A percentile compares a stretch with the other conserved stretches of the same genome.
Conservation (phyloP, 2,888 invertebrate genomes). For the Cerastis leucographa region DNA sequence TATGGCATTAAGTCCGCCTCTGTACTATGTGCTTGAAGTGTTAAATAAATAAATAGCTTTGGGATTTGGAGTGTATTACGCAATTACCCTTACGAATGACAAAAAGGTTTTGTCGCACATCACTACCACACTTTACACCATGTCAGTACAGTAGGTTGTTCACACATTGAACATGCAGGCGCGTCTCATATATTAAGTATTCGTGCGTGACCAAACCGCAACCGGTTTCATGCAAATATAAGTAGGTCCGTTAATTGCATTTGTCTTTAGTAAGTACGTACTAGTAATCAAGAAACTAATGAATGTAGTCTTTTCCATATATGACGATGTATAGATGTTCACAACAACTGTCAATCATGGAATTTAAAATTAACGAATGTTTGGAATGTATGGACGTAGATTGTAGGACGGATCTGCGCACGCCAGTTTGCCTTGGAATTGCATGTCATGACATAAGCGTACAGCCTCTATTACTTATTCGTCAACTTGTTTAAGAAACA, state of each 20-base stretch:
- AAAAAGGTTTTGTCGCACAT: background rate
- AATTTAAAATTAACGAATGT: conserved; percentile 12
- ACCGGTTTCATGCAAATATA: conserved; percentile 18
- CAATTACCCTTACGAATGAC: background rate
- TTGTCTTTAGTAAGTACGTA: conserved; percentile 18
- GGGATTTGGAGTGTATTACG: background rate
- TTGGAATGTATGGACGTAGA: conserved; percentile 8
- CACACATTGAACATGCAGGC: conserved; percentile 17
- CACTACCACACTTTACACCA: background rate
- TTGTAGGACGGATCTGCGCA: conserved; percentile 46
- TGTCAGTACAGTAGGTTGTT: background rate
- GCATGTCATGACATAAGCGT: conserved; percentile 67
- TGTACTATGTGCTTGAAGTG: too few species aligned
- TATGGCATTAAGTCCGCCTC: too few species aligned
- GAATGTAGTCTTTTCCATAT: background rate
- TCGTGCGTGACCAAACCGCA: conserved; percentile 22
- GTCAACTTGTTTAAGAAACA: conserved; percentile 29
- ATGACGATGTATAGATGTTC: conserved; percentile 16
- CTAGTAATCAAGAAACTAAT: conserved; percentile 23
- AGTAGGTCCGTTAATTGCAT: conserved; percentile 4
- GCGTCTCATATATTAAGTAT: conserved; percentile 26
- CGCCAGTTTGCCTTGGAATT: conserved; percentile 74
- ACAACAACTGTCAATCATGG: conserved; percentile 40
- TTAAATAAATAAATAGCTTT: too few species aligned
- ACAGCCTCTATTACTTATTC: conserved; percentile 60